These are phyloP conservation scores for Notospermus geniculatus DNA, from an alignment of 1,140 invertebrate species.

Conservation along the genomic window DNA sequence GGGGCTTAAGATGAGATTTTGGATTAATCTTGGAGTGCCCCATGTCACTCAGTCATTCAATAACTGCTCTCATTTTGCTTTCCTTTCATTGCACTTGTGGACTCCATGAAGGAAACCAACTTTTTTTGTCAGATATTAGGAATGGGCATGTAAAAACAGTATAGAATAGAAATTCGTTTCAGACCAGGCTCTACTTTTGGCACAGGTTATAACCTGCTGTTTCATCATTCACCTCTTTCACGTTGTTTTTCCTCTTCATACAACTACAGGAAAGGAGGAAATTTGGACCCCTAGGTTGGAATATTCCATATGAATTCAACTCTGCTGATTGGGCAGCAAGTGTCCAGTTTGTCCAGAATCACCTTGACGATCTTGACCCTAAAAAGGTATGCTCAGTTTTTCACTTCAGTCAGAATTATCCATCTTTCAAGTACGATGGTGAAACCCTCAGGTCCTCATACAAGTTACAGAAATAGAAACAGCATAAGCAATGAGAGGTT, in stretches of 20 bases:
- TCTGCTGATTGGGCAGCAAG: slow-evolving; percentile 92
- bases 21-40: too few relatives aligned
- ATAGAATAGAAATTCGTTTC: background rate
- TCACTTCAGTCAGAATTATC: background rate
- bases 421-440: background rate
- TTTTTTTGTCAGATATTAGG: background rate
- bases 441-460: background rate
- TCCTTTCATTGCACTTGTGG: slow-evolving; percentile 4
- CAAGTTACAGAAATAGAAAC: background rate
- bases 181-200: background rate
- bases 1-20: too few relatives aligned
- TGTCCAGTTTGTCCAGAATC: slow-evolving; percentile 94
- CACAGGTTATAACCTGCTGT: background rate
- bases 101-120: background rate
- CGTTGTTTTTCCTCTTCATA: too few relatives aligned
- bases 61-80: too few relatives aligned
- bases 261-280: slow-evolving; percentile 50
- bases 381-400: slow-evolving; percentile 67
- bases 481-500: background rate
- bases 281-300: slow-evolving; percentile 56
- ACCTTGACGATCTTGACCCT: slow-evolving; percentile 92
- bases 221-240: slow-evolving; percentile 14
- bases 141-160: background rate
- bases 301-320: slow-evolving; percentile 85
- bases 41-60: too few relatives aligned